Evolutionary conservation across 2,888 invertebrate species (phyloP).

Genomic region (Eupsilia transversa): DNA sequence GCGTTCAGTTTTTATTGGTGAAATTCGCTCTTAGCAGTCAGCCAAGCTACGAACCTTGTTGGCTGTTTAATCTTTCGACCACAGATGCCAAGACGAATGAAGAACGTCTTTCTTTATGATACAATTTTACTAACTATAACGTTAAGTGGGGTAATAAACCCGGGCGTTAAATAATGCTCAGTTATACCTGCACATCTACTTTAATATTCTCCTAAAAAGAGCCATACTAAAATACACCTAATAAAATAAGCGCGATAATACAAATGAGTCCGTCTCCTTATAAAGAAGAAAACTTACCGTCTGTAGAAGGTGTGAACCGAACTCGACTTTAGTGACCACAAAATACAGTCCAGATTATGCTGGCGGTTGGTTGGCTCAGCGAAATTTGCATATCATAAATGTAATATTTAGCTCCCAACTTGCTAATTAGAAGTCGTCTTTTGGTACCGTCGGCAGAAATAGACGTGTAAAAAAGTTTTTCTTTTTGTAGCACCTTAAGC

Average conservation of each 20-base stretch:
- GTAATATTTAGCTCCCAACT: constrained; percentile 90
- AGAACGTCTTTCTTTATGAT: constrained; percentile 7
- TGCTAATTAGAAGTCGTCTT: constrained; percentile 89
- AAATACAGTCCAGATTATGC: constrained; percentile 78
- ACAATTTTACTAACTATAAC: constrained; percentile 32
- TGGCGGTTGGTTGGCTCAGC: constrained; percentile 73
- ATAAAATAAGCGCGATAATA: constrained; percentile 77
- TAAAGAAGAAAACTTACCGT: constrained; percentile 76
- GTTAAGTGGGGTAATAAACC: constrained; percentile 16
- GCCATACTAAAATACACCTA: constrained; percentile 66
- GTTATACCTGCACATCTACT: constrained; percentile 54
- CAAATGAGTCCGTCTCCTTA: constrained; percentile 76
- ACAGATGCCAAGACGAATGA: background rate
- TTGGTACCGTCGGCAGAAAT: constrained; percentile 78
- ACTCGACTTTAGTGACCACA: constrained; percentile 69
- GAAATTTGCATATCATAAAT: constrained; percentile 90
- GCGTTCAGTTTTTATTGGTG: no score
- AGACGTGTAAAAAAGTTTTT: constrained; percentile 29
- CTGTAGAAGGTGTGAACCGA: constrained; percentile 61
- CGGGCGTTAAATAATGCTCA: constrained; percentile 43
- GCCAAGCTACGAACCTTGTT: background rate
- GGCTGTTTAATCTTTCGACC: background rate
- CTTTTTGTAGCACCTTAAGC: constrained; percentile 35
- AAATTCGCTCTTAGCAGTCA: background rate
- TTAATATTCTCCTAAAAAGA: constrained; percentile 60